A percentile compares a stretch with the other conserved stretches of the same genome.
Conservation (phyloP, 2,888 invertebrate genomes). For the Monochamus alternatus region DNA sequence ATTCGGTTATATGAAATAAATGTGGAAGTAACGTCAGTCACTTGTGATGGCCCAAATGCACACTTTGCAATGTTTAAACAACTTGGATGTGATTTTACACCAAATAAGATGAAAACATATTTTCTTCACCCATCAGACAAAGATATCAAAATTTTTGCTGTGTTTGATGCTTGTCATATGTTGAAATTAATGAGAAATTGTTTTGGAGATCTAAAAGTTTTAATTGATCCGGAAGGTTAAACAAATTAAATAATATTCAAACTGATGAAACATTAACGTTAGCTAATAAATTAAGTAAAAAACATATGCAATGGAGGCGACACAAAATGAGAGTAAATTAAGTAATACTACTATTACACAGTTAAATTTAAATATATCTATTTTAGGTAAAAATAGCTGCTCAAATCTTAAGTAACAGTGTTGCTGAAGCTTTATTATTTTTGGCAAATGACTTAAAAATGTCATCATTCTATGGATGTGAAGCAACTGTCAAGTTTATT, state of each 20-base stretch:
- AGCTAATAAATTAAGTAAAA: conserved; percentile 39
- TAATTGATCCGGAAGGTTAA: too few relatives aligned
- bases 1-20: conserved; percentile 41
- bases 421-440: conserved; percentile 41
- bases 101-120: conserved; percentile 16
- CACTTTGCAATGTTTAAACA: too few relatives aligned
- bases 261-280: conserved; percentile 33
- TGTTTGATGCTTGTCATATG: too few relatives aligned
- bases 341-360: not conserved
- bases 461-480: conserved; percentile 13
- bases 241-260: conserved; percentile 36
- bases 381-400: conserved; percentile 38
- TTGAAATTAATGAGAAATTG: too few relatives aligned
- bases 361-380: not conserved
- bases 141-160: too few relatives aligned
- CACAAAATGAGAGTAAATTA: conserved; percentile 45
- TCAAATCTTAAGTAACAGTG: conserved; percentile 41
- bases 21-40: not conserved
- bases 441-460: conserved; percentile 20
- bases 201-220: too few relatives aligned
- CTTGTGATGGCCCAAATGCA: too few relatives aligned
- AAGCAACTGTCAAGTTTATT: conserved; percentile 18
- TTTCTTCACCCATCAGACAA: too few relatives aligned
- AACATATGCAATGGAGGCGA: conserved; percentile 43
- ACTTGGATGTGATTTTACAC: too few relatives aligned